phyloP scores from a whole-genome alignment of 2,113 vertebrate species.

The Entomyzon cyanotis region DNA sequence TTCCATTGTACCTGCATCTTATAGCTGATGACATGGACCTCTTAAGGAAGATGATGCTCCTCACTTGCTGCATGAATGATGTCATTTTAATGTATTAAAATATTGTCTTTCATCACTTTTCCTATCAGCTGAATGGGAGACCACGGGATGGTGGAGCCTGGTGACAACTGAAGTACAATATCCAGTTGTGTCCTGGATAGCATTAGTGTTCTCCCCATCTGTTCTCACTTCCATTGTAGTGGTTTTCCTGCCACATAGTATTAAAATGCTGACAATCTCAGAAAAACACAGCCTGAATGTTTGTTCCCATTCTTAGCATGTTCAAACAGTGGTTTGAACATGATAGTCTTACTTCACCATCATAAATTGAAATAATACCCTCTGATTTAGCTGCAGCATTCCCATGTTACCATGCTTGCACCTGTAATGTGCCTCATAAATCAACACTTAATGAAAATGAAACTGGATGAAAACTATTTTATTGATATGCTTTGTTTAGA shows the following conservation, averaged over 20 bases:
- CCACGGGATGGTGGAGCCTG: neutral
- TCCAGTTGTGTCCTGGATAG: neutral
- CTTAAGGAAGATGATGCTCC: neutral
- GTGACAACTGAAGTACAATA: neutral
- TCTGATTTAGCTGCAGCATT: neutral
- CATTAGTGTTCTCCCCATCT: neutral
- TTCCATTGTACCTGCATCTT: neutral
- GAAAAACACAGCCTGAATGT: neutral
- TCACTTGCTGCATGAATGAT: neutral
- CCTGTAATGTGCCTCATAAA: neutral
- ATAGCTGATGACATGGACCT: neutral
- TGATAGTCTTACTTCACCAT: neutral
- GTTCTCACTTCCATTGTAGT: neutral
- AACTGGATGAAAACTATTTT: neutral
- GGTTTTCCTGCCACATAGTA: neutral
- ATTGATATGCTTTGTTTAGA: neutral
- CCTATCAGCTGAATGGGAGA: neutral
- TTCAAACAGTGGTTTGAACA: neutral
- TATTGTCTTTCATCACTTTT: neutral
- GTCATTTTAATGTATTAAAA: neutral
- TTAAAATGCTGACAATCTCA: neutral
- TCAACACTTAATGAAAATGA: neutral
- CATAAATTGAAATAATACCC: neutral
- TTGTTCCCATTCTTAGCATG: slow-evolving; percentile 1
- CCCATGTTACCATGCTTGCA: neutral